Percentiles rank a stretch among this genome's conserved stretches.
Evolutionary conservation across 1,140 invertebrate genomes (phyloP).

Genomic region (Drosophila lowei): DNA sequence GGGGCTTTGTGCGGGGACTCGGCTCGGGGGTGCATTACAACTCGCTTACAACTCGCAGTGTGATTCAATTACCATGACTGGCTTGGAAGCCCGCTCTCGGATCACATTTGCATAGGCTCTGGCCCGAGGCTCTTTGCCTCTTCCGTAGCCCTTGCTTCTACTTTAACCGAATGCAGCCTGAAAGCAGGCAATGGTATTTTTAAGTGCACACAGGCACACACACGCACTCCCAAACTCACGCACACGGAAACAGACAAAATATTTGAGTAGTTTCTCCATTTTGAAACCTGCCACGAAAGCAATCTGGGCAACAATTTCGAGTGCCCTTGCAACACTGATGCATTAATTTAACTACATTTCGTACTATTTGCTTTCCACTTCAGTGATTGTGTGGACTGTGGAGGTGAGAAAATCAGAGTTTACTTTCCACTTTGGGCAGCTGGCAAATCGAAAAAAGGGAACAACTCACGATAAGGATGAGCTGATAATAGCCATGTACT

Average conservation of each 20-base stretch:
- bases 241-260: not conserved
- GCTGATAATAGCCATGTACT: too few relatives aligned
- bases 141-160: slow-evolving; percentile 28
- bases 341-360: slow-evolving; percentile 23
- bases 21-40: slow-evolving; percentile 52
- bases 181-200: slow-evolving; percentile 38
- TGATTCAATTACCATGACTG: slow-evolving; percentile 78
- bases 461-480: too few relatives aligned
- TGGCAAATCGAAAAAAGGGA: too few relatives aligned
- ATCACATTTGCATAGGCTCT: slow-evolving; percentile 66
- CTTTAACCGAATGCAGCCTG: slow-evolving; percentile 41
- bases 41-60: slow-evolving; percentile 72
- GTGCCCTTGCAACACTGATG: slow-evolving; percentile 19
- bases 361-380: slow-evolving; percentile 24
- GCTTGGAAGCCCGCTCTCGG: slow-evolving; percentile 44
- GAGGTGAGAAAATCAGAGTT: slow-evolving; percentile 1
- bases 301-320: slow-evolving; percentile 13
- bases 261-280: slow-evolving; percentile 26
- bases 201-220: slow-evolving; percentile 21
- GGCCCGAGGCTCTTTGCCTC: slow-evolving; percentile 31
- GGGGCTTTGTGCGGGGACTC: slow-evolving; percentile 4
- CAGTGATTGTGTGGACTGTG: not conserved
- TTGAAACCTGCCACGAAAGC: not conserved
- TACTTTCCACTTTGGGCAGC: slow-evolving; percentile 9
- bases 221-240: too few relatives aligned